Evolutionary conservation across 2,888 invertebrate species (phyloP).

Genomic region (Formica aserva): DNA sequence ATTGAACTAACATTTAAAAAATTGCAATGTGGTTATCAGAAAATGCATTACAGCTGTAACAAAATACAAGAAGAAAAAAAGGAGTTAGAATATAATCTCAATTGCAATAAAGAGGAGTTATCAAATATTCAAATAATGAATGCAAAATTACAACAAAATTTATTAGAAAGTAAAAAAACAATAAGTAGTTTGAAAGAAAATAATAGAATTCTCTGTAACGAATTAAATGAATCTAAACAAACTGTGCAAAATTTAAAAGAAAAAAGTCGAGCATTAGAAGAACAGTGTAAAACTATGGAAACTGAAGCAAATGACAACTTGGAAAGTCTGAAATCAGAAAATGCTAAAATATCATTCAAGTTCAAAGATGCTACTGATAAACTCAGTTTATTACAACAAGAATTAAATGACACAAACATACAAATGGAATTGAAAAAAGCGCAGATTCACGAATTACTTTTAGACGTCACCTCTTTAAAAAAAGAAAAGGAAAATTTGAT

Average conservation of each 20-base stretch:
- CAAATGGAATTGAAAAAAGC: slow-evolving; percentile 59
- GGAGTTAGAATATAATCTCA: slow-evolving; percentile 48
- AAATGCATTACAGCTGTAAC: slow-evolving; percentile 32
- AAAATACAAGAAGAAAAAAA: slow-evolving; percentile 49
- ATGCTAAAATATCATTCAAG: slow-evolving; percentile 51
- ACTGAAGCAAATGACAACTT: slow-evolving; percentile 22
- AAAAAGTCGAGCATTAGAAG: slow-evolving; percentile 38
- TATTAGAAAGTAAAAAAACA: slow-evolving; percentile 45
- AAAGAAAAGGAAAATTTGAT: slow-evolving; percentile 58
- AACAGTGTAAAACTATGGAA: slow-evolving; percentile 26
- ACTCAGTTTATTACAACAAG: slow-evolving; percentile 46
- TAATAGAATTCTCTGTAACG: slow-evolving; percentile 51
- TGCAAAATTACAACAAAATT: slow-evolving; percentile 49
- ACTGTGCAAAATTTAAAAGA: slow-evolving; percentile 43
- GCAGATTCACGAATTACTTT: slow-evolving; percentile 51
- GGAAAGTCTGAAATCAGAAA: slow-evolving; percentile 52
- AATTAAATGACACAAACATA: slow-evolving; percentile 50
- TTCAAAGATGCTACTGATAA: slow-evolving; percentile 53
- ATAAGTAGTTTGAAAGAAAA: slow-evolving; percentile 52
- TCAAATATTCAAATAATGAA: slow-evolving; percentile 35
- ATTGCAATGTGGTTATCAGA: slow-evolving; percentile 37
- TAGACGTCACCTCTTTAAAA: slow-evolving; percentile 57
- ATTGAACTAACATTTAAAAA: slow-evolving; percentile 25
- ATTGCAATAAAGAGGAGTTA: slow-evolving; percentile 50
- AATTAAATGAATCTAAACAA: slow-evolving; percentile 52